Conservation (phyloP, 2,797 vertebrate species). For the Glyptemys insculpta region DNA sequence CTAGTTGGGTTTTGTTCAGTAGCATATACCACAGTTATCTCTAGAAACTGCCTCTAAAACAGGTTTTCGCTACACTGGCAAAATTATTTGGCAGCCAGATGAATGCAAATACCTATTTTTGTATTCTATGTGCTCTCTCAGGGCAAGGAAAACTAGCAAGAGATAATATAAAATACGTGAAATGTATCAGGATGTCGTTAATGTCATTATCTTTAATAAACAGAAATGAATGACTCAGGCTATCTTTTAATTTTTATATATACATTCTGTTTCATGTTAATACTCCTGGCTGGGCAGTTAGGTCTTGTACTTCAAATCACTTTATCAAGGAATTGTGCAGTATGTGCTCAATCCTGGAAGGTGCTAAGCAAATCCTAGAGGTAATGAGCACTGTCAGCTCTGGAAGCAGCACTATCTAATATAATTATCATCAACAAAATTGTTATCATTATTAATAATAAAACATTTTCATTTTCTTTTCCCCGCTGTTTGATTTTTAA, state of each 20-base stretch:
- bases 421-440: conserved; percentile 4
- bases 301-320: not conserved
- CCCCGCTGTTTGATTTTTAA: conserved; percentile 34
- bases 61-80: not conserved
- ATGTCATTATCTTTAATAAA: not conserved
- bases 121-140: not conserved
- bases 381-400: not conserved
- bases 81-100: conserved; percentile 14
- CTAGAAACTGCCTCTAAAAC: not conserved
- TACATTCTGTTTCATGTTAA: not conserved
- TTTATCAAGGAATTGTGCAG: not conserved
- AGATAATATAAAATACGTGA: not conserved
- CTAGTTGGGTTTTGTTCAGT: not conserved
- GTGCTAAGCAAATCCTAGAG: conserved; percentile 27
- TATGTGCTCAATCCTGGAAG: not conserved
- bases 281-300: not conserved
- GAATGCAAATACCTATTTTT: not conserved
- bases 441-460: not conserved
- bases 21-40: not conserved
- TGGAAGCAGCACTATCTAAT: not conserved
- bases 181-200: not conserved
- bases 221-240: accelerated
- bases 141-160: not conserved
- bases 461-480: conserved; percentile 52
- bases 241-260: not conserved